A percentile compares a stretch with the other conserved stretches of the same genome.
Conservation (phyloP, 2,113 vertebrate species). For the Lucifuga dentata region DNA sequence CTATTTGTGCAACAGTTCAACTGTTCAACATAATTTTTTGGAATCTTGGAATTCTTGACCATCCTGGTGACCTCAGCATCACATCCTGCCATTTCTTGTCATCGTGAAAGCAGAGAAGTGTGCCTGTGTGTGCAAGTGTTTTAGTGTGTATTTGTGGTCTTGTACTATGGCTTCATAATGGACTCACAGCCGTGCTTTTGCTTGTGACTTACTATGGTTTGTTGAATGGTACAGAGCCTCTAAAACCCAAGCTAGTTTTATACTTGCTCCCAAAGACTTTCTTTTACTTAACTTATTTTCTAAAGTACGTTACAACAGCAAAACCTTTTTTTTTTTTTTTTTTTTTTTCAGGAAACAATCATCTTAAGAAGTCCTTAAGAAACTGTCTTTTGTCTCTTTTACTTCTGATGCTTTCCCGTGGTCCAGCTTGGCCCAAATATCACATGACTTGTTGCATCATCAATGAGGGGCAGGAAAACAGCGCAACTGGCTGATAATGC, state of each 20-base stretch:
- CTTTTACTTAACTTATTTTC: background rate
- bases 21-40: constrained; percentile 48
- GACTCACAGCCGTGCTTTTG: constrained; percentile 18
- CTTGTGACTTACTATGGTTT: constrained; percentile 19
- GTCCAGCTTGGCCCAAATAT: no score
- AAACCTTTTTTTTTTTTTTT: no score
- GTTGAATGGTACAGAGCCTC: background rate
- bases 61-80: constrained; percentile 4
- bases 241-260: constrained; percentile 13
- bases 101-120: background rate
- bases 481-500: no score
- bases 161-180: constrained; percentile 1
- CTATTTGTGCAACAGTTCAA: background rate
- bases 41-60: constrained; percentile 73
- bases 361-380: no score
- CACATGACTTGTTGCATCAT: no score
- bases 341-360: no score
- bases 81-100: constrained; percentile 1
- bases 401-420: no score
- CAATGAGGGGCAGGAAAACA: no score
- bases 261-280: constrained; percentile 41
- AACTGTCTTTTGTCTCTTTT: no score
- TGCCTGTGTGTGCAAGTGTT: constrained; percentile 11
- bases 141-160: background rate
- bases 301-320: no score